Evolutionary conservation across 2,888 invertebrate species (phyloP), one percentile per base, ranked within the genome.

Genomic region (Xestia ashworthii): DNA sequence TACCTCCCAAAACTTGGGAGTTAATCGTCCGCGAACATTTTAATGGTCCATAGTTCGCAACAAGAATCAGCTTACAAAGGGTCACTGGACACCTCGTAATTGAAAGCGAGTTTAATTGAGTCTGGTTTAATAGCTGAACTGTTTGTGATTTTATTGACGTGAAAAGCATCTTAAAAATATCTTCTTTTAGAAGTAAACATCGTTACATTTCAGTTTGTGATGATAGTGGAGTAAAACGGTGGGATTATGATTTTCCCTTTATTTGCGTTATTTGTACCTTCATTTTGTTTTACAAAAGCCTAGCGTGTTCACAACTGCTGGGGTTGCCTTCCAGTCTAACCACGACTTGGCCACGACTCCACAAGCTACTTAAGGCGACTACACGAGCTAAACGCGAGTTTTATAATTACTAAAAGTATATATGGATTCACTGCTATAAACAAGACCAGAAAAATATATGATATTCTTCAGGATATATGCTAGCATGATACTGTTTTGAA

Each of bases 21-120:
- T 86, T 86, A 83, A 83, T 83, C 74, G 83, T 12, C 66, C 78
- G 83, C 69, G 78, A 86, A 86, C 71, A 60, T 67, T 83, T 86
- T 83, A 86, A 83, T 72, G 44, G 83, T 16, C 74, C 78, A 70
- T 76, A 68, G 76, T 67, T 58, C n/a, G 38, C 62, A 66, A 38
- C 46, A 48, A 9, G 74, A 55, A n/a, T 86, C 83, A 25, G 9
- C 48, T 83, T 78, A 74, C 86, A 60, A 70, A 74, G 69, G 74
- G 78, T 78, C 44, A 83, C 74, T 16, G 83, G 83, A 83, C 64
- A 74, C 71, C 25, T 50, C 5, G 69, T 85, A 82, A 76, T 76
- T 85, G 86, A 74, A 82, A 71, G 55, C 38, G 60, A 44, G 55
- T 68, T 76, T 82, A 77, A 83, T 85, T 85, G 48, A 64, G 50